Evolutionary conservation across 2,888 invertebrate species (phyloP), one percentile per base, ranked within the genome.

Genomic region (Catocala fraxini): DNA sequence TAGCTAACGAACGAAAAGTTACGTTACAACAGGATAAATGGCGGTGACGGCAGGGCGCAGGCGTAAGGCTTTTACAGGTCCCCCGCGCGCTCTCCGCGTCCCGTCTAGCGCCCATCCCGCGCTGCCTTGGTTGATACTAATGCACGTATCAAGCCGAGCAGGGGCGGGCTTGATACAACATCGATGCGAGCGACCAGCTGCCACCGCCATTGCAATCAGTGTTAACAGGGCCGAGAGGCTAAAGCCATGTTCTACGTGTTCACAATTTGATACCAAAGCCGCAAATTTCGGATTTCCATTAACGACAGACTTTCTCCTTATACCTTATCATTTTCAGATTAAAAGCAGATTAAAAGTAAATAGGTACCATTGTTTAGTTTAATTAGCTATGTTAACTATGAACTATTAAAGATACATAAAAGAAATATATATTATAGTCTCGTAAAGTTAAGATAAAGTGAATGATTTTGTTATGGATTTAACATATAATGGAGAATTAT

Each of bases 1-100:
- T 84, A 87, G 86, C 85, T 88, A 90, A 89, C 89, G 88, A 89
- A 88, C 85, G 83, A 82, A 83, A 83, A 83, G 86, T 85, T n/a
- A 84, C 80, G 85, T 86, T 89, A 89, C 86, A 86, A 83, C 86
- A 80, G 84, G 84, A 88, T 88, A 87, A 87, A 89, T 88, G 87
- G 85, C 84, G 84, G 64, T 78, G 82, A 69, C 66, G 68, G 80
- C 51, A 69, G 63, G 63, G 90, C 92, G 92, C 92, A 91, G 84
- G 90, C 92, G 90, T 86, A 80, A 75, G 73, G 78, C 65, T 68
- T 79, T 66, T 77, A 80, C 75, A 82, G 77, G 73, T 84, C 87
- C 80, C 91, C 89, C 82, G 90, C 86, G 70, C 85, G 77, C 58
- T 12, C 84, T 88, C 79, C 89, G 88, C 80, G 90, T 83, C 73